Evolutionary conservation across 2,888 invertebrate species (phyloP).

Genomic region (Tribolium freemani): DNA sequence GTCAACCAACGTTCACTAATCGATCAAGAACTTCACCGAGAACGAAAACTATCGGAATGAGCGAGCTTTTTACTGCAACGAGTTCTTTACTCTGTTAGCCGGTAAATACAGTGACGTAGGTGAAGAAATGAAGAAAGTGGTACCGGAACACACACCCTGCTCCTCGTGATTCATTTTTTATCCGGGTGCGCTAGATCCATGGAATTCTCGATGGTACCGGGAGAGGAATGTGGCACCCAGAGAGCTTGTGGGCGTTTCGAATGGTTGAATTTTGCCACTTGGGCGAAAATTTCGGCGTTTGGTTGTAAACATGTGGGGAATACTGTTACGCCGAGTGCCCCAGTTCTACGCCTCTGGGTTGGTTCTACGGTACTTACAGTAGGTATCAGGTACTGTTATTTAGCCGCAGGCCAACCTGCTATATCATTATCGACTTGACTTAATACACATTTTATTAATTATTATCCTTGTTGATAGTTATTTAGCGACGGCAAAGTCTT

Average conservation of each 20-base stretch:
- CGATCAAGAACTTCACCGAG: conserved; percentile 50
- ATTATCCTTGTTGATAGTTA: conserved; percentile 14
- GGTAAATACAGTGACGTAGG: conserved; percentile 44
- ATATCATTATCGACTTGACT: conserved; percentile 49
- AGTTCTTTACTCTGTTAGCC: conserved; percentile 43
- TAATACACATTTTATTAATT: conserved; percentile 41
- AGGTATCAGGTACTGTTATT: conserved; percentile 50
- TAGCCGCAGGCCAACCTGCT: conserved; percentile 44
- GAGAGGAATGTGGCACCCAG: neutral
- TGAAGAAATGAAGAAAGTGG: conserved; percentile 40
- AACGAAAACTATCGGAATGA: conserved; percentile 51
- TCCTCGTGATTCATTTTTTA: conserved; percentile 15
- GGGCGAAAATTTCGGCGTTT: neutral
- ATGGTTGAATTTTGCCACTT: neutral
- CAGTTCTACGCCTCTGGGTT: conserved; percentile 42
- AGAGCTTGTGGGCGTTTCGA: neutral
- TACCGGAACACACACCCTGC: conserved; percentile 21
- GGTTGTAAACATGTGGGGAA: neutral
- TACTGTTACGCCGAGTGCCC: conserved; percentile 11
- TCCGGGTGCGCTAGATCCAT: conserved; percentile 13
- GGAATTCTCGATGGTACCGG: neutral
- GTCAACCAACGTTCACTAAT: conserved; percentile 56
- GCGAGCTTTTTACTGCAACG: conserved; percentile 46
- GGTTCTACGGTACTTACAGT: conserved; percentile 51
- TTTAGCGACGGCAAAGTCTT: conserved; percentile 5